phyloP scores from a whole-genome alignment of 2,113 vertebrate genomes.

The Maylandia zebra region DNA sequence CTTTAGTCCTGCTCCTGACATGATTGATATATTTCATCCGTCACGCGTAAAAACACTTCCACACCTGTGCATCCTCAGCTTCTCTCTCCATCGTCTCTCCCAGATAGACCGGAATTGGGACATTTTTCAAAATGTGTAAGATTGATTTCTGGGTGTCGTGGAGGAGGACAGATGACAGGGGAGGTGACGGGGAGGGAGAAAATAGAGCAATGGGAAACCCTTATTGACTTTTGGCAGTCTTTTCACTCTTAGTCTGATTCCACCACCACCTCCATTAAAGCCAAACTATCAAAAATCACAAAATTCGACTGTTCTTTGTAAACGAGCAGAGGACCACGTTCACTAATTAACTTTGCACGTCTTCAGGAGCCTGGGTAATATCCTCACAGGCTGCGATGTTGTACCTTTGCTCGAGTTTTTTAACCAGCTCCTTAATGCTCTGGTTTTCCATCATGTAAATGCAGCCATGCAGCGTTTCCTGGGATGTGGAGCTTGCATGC shows the following conservation, averaged over 20 bases:
- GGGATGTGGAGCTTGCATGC: background rate
- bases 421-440: background rate
- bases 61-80: background rate
- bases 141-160: background rate
- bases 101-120: background rate
- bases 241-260: background rate
- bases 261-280: background rate
- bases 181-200: background rate
- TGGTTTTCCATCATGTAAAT: background rate
- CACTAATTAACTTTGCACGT: background rate
- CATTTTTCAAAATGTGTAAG: background rate
- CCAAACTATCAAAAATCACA: background rate
- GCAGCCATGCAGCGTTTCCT: fast-evolving
- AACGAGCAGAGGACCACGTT: background rate
- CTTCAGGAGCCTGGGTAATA: background rate
- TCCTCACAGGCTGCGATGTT: background rate
- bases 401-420: background rate
- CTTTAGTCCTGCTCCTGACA: background rate
- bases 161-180: background rate
- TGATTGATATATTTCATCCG: background rate
- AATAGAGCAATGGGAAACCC: background rate
- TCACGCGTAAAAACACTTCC: background rate
- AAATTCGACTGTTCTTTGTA: background rate
- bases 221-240: background rate
- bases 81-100: background rate